Evolutionary conservation across 2,888 invertebrate genomes (phyloP), one percentile per base, ranked within the genome.

Genomic region (Mimumesa dahlbomi): DNA sequence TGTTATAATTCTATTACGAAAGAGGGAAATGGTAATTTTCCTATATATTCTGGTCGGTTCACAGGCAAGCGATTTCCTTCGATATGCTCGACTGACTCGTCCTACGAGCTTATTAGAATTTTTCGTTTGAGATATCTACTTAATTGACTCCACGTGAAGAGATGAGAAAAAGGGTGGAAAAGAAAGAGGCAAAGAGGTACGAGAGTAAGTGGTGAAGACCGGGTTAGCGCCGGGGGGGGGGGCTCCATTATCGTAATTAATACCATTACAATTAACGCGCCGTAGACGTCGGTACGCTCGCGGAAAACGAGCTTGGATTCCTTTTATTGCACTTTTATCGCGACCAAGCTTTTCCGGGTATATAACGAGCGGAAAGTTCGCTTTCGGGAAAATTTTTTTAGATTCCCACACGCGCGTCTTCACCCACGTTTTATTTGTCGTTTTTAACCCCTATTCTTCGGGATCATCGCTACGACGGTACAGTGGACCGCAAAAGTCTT

Each of bases 211-310:
- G 54, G 71, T 19, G 43, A 38, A 58, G 73, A 58, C 22, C 5
- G 42, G 18, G 46, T 50, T 53, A 53, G 46, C 16, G 46, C 34
- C 34, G 52, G 66, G 64, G 52, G 18, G 62, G 50, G 72, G 75
- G 64, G 72, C 79, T 85, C 87, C 87, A 88, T 88, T 88, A 87
- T 84, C 84, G 84, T 86, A 87, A 87, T 88, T 87, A 87, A 87
- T 87, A 84, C 83, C 85, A 86, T 86, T 87, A 86, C 82, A 86
- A 87, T 87, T 87, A 87, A 86, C 82, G 84, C 79, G 77, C 40
- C 65, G 52, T 77, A 73, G 81, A 77, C 80, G 68, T 67, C 67
- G 73, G 69, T 63, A 57, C 53, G 79, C 65, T 68, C 74, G 69
- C 67, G 19, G 64, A 68, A n/a, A n/a, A 63, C 62, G 67, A 74